Percentiles rank a stretch among this genome's conserved stretches.
phyloP scores from a whole-genome alignment of 2,888 invertebrate genomes.

The Pristionchus maxplancki region DNA sequence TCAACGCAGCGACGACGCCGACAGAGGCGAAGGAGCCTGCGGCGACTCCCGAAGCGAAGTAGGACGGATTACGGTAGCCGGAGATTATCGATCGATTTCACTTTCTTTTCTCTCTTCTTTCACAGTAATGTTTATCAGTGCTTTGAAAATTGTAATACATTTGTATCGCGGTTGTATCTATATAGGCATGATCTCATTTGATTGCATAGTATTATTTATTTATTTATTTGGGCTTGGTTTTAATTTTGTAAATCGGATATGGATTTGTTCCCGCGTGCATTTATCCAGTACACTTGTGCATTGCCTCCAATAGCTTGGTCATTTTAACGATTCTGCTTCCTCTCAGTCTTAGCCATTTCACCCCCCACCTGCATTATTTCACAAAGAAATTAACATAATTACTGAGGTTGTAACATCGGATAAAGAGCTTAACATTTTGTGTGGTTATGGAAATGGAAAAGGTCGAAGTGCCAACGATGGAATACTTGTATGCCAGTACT shows the following conservation, averaged over 20 bases:
- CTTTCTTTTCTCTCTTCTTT: slow-evolving; percentile 14
- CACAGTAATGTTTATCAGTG: neutral
- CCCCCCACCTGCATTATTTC: neutral
- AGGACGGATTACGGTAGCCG: neutral
- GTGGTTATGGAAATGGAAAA: neutral
- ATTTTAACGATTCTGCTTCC: slow-evolving; percentile 4
- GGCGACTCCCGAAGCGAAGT: slow-evolving; percentile 9
- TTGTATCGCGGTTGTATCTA: slow-evolving; percentile 4
- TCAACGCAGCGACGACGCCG: neutral
- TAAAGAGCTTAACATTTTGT: neutral
- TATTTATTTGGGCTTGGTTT: neutral
- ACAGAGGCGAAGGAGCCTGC: neutral
- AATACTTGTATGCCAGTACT: neutral
- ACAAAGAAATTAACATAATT: slow-evolving; percentile 28
- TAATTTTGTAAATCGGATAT: neutral
- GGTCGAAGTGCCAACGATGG: neutral
- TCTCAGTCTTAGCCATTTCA: neutral
- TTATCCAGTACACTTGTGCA: neutral
- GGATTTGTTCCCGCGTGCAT: neutral
- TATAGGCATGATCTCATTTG: slow-evolving; percentile 30
- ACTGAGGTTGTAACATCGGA: slow-evolving; percentile 7
- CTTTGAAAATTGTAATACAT: neutral
- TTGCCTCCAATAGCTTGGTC: neutral
- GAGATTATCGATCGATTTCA: slow-evolving; percentile 3
- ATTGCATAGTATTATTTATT: neutral